Evolutionary conservation across 2,888 invertebrate genomes (phyloP).

Genomic region (Athalia circularis): DNA sequence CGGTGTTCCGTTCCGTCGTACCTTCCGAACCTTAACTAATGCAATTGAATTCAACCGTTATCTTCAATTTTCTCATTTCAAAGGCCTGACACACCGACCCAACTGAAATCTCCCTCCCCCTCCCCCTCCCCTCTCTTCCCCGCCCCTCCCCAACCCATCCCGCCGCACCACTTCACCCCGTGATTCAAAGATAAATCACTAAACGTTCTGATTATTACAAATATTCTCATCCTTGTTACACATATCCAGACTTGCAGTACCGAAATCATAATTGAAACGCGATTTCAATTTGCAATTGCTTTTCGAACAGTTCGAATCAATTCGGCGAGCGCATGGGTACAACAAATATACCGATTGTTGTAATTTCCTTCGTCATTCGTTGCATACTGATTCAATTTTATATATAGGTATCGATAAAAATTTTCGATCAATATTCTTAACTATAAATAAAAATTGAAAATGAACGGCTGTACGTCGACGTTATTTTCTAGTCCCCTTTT

Average conservation of each 20-base stretch:
- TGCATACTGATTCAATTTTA: background rate
- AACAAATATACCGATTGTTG: too few relatives aligned
- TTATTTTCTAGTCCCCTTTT: background rate
- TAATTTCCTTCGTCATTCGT: too few relatives aligned
- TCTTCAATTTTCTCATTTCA: slow-evolving; percentile 40
- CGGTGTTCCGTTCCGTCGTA: background rate
- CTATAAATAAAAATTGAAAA: background rate
- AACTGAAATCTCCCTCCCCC: too few relatives aligned
- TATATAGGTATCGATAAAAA: background rate
- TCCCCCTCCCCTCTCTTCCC: too few relatives aligned
- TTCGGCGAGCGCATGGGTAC: too few relatives aligned
- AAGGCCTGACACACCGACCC: background rate
- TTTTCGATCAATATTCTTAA: background rate
- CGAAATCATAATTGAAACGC: background rate
- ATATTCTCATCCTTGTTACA: too few relatives aligned
- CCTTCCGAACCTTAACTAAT: slow-evolving; percentile 30
- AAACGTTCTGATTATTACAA: background rate
- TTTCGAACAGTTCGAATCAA: too few relatives aligned
- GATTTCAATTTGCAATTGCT: background rate
- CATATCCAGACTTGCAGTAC: too few relatives aligned
- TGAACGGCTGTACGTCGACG: background rate
- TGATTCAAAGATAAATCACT: background rate
- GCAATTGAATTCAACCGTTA: slow-evolving; percentile 40
- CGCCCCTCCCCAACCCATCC: too few relatives aligned
- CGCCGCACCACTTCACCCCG: too few relatives aligned